A percentile compares a stretch with the other conserved stretches of the same genome.
Evolutionary conservation across 2,888 invertebrate species (phyloP).

Genomic region (Tubulanus polymorphus): DNA sequence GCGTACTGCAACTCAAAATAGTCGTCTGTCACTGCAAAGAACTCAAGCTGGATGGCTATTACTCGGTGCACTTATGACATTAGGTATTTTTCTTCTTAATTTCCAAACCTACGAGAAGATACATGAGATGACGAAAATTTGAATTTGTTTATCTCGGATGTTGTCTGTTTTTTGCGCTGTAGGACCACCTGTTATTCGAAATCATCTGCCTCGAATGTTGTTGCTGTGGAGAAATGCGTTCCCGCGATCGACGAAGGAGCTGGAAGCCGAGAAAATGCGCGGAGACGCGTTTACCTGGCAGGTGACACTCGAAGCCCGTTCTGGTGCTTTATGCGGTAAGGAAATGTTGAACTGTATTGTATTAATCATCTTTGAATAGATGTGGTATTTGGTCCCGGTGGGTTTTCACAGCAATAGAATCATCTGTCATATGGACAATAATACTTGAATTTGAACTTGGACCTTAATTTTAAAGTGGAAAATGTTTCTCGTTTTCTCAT

Average conservation of each 20-base stretch:
- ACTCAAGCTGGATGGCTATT: slow-evolving; percentile 97
- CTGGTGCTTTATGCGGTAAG: slow-evolving; percentile 79
- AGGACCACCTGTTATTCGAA: slow-evolving; percentile 88
- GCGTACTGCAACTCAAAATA: slow-evolving; percentile 94
- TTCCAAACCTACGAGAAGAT: not conserved
- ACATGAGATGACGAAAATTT: no score
- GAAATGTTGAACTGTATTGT: no score
- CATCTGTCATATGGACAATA: no score
- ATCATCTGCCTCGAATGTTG: slow-evolving; percentile 86
- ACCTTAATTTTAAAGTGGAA: no score
- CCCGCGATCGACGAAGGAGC: slow-evolving; percentile 90
- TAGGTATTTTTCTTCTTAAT: slow-evolving; percentile 61
- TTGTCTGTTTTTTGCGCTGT: not conserved
- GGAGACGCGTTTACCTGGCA: slow-evolving; percentile 98
- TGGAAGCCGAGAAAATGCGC: slow-evolving; percentile 89
- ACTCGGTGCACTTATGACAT: slow-evolving; percentile 92
- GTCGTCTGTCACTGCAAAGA: slow-evolving; percentile 85
- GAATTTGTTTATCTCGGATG: not conserved
- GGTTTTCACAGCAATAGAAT: no score
- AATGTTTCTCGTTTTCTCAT: no score
- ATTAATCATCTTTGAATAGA: no score
- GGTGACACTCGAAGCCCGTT: slow-evolving; percentile 90
- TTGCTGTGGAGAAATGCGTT: slow-evolving; percentile 96
- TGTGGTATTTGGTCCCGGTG: no score
- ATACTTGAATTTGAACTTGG: no score